Conservation (phyloP, 2,888 invertebrate genomes). For the Chironomus riparius region DNA sequence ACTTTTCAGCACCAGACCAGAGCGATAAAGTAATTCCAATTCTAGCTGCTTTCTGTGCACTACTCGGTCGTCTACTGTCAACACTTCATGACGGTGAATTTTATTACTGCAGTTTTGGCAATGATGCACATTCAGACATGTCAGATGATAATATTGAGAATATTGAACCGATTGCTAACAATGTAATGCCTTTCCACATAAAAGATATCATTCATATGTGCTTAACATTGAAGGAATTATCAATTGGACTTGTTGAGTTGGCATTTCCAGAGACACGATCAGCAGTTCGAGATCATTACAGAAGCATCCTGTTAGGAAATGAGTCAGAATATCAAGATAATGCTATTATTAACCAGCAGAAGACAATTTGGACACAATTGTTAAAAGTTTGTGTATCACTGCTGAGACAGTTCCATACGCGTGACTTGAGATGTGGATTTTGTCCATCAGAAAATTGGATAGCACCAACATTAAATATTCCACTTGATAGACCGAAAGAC, state of each 20-base stretch:
- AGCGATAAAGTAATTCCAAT: conserved; percentile 64
- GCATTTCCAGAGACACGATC: conserved; percentile 73
- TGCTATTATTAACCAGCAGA: conserved; percentile 35
- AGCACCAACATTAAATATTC: conserved; percentile 42
- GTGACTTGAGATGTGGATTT: conserved; percentile 75
- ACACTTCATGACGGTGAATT: conserved; percentile 84
- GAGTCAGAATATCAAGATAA: conserved; percentile 37
- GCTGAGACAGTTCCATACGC: conserved; percentile 70
- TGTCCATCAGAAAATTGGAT: conserved; percentile 66
- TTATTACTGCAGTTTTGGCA: conserved; percentile 42
- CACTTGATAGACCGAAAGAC: conserved; percentile 48
- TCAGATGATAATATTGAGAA: conserved; percentile 32
- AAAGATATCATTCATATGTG: conserved; percentile 63
- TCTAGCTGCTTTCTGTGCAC: conserved; percentile 72
- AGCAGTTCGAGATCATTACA: conserved; percentile 54
- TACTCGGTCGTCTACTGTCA: conserved; percentile 69
- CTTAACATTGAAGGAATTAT: conserved; percentile 65
- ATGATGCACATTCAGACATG: conserved; percentile 29
- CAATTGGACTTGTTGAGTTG: conserved; percentile 74
- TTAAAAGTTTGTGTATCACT: conserved; percentile 63
- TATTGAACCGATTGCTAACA: conserved; percentile 31
- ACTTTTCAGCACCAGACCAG: conserved; percentile 45
- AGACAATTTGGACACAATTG: conserved; percentile 67
- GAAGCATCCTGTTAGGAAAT: conserved; percentile 33
- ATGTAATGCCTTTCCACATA: conserved; percentile 56